Evolutionary conservation across 2,888 invertebrate genomes (phyloP), one percentile per base, ranked within the genome.

Genomic region (Lissonota sp.): DNA sequence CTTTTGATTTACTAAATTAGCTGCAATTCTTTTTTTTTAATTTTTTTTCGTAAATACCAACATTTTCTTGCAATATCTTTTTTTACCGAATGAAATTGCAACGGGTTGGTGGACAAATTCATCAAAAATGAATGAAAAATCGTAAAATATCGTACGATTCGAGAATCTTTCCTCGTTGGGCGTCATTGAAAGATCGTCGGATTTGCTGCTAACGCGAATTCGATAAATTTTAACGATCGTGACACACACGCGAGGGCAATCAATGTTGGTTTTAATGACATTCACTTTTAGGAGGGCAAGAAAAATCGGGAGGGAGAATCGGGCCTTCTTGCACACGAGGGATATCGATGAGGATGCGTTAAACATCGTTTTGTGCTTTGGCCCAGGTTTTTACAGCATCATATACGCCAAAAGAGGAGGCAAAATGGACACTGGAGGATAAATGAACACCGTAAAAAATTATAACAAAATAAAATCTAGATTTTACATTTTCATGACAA

Each of bases 221-320:
- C 67, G 67, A 72, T 72, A 72, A 79, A 67, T 72, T 53, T 67
- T 42, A 79, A 72, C 51, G 66, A 66, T 55, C 55, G 55, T 2
- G 55, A 51, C 46, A 58, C n/a, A 10, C 63, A 16, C 39, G 39
- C 16, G 40, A 6, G 8, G 46, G 14, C 49, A 7, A 57, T 39
- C 44, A 58, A 57, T 42, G 14, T 3, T 1, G 26, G 3, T 53
- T n/a, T 16, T 42, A 10, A 12, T n/a, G 44, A 66, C 66, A 63
- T 39, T 49, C 49, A 51, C 14, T 72, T 51, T 63, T 62, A 40
- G 5, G n/a, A 53, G 58, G 7, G 39, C 14, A 49, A 72, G 53
- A 62, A 58, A 57, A 14, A 26, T 49, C n/a, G 49, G 2, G 49
- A 4, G 49, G 12, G n/a, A n/a, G 49, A 49, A 49, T 49, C 8